Percentiles rank a stretch among this genome's conserved stretches.
These are phyloP conservation scores for Asarcornis scutulata DNA, from an alignment of 2,113 vertebrate genomes.

Conservation along the genomic window DNA sequence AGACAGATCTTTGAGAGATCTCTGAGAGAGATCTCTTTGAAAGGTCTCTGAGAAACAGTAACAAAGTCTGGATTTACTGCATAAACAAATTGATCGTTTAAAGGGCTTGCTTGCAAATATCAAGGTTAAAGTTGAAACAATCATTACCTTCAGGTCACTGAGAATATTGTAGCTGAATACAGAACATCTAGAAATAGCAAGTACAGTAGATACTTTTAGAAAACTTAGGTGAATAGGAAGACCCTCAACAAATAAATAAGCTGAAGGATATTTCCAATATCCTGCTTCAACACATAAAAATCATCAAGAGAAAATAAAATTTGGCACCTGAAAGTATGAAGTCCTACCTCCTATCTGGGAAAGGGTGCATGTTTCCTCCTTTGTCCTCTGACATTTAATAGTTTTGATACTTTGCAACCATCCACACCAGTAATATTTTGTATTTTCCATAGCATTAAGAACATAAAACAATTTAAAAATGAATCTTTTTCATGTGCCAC, in stretches of 20 bases:
- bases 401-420: background rate
- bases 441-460: background rate
- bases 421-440: background rate
- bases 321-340: background rate
- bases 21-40: background rate
- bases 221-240: background rate
- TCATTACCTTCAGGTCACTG: constrained; percentile 46
- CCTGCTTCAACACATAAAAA: background rate
- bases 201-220: background rate
- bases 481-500: background rate
- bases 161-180: background rate
- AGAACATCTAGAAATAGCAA: background rate
- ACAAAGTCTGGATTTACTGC: constrained; percentile 62
- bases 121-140: constrained; percentile 61
- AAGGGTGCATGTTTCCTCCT: background rate
- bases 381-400: background rate
- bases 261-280: background rate
- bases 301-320: background rate
- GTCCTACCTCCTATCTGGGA: background rate
- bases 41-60: constrained; percentile 49
- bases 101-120: constrained; percentile 54
- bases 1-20: background rate
- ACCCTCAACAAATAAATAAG: background rate
- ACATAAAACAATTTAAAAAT: background rate
- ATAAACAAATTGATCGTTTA: constrained; percentile 62